Evolutionary conservation across 2,797 vertebrate genomes (phyloP), one percentile per base, ranked within the genome.

Genomic region (Staurois parvus): DNA sequence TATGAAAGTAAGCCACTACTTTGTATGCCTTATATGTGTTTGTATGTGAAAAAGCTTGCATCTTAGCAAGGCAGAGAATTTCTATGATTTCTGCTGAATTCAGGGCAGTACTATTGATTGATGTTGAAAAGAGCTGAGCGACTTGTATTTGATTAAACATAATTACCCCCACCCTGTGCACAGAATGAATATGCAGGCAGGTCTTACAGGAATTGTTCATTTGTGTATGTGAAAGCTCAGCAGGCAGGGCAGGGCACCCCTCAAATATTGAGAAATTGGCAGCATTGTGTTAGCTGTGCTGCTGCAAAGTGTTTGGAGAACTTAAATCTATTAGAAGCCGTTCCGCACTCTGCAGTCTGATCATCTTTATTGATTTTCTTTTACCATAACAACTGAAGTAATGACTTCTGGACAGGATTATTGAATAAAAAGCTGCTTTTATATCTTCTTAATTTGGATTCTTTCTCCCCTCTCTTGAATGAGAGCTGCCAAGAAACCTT

Each of bases 1-100:
- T 99, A 99, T 0, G 98, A 99, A 89, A 99, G 98, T 99, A 95
- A 96, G 97, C 30, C 28, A 66, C 64, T 29, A 28, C 64, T 66
- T 12, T 66, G 64, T 11, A 66, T 59, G 52, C 52, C 52, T 29
- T 66, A 26, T 66, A 19, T 66, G 64, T 28, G 28, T 66, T 13
- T 66, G n/a, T 34, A 17, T 45, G n/a, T n/a, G n/a, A 32, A 56
- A 76, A 76, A 6, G 28, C 34, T 28, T 73, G 48, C 40, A 32
- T 72, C 13, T 73, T 40, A 56, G 42, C 24, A 45, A 32, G 42
- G 29, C 19, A 37, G 30, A 19, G 12, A 80, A 52, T 34, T 34
- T 29, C 21, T 26, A 19, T 59, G 34, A 52, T 73, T 68, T 76
- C 48, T 28, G 40, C 40, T 82, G 56, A 86, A 76, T 72, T 76